Evolutionary conservation across 2,797 vertebrate species (phyloP), one percentile per base, ranked within the genome.

Genomic region (Urosaurus nigricauda): DNA sequence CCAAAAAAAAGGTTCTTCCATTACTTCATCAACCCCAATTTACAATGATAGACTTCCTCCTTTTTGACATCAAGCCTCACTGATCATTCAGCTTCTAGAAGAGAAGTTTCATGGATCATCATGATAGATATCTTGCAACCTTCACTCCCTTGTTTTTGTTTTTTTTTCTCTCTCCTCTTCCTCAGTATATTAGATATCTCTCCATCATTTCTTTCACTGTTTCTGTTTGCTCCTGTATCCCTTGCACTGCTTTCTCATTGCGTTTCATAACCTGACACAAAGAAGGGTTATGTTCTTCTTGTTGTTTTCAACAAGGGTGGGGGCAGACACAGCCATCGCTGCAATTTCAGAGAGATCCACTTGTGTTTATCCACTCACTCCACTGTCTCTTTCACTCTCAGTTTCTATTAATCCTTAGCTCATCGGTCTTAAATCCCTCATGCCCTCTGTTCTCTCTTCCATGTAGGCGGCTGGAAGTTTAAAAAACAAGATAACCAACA

Each of bases 251-350:
- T 73, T 29, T 12, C 26, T 87, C 8, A 53, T 84, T 56, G 80
- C 32, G 74, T 81, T 85, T 73, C 1, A 70, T 88, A 92, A 93
- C 91, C 89, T 85, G 92, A 85, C 79, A 90, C 83, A 1, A 78
- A 73, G 60, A 79, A 83, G 86, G 35, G 16, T 35, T 63, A 51
- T 29, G 24, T 29, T 77, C 43, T 43, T 32, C 24, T 21, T 21
- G 19, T 11, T 5, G 7, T 51, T 70, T 53, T 13, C 4, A 29
- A n/a, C 4, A 29, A 68, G 11, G 65, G 65, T 68, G 65, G 65
- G 65, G 65, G 65, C 65, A 75, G 73, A 47, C 11, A 12, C 8
- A 83, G 26, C 63, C 37, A 75, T 14, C 89, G 1, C 85, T 17
- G 29, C n/a, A 29, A 73, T 79, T 79, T 58, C 65, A 1, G 12